Conservation (phyloP, 2,797 vertebrate species). For the Gastrophryne carolinensis region DNA sequence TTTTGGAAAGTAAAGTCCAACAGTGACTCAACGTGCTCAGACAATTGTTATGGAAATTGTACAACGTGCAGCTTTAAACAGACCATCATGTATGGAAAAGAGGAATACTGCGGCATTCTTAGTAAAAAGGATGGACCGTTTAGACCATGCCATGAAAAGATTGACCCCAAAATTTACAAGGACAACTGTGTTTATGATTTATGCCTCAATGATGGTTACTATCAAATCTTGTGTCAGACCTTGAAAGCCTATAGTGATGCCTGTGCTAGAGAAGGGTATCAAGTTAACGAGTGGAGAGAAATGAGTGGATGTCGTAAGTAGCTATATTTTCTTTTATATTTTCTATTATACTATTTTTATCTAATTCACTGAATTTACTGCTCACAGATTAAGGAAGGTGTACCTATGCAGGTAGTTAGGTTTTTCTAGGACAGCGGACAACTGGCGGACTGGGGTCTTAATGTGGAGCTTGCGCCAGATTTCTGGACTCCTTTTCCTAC, state of each 20-base stretch:
- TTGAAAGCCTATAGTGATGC: constrained; percentile 61
- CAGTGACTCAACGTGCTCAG: constrained; percentile 53
- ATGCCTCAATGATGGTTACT: constrained; percentile 62
- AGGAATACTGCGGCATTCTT: constrained; percentile 61
- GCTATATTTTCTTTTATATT: no score
- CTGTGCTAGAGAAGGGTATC: constrained; percentile 62
- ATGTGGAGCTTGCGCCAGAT: no score
- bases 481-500: no score
- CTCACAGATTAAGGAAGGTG: no score
- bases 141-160: constrained; percentile 48
- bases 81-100: not conserved
- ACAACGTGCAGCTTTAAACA: not conserved
- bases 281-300: constrained; percentile 61
- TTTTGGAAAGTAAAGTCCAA: constrained; percentile 59
- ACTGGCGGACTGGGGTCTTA: no score
- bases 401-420: no score
- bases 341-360: no score
- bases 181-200: constrained; percentile 67
- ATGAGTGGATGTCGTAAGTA: constrained; percentile 66
- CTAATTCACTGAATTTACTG: no score
- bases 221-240: constrained; percentile 64
- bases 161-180: constrained; percentile 51
- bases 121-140: constrained; percentile 61
- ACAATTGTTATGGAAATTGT: constrained; percentile 49
- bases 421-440: no score